Percentiles rank a stretch among this genome's conserved stretches.
phyloP scores from a whole-genome alignment of 1,140 invertebrate genomes.

The Spodoptera litura region DNA sequence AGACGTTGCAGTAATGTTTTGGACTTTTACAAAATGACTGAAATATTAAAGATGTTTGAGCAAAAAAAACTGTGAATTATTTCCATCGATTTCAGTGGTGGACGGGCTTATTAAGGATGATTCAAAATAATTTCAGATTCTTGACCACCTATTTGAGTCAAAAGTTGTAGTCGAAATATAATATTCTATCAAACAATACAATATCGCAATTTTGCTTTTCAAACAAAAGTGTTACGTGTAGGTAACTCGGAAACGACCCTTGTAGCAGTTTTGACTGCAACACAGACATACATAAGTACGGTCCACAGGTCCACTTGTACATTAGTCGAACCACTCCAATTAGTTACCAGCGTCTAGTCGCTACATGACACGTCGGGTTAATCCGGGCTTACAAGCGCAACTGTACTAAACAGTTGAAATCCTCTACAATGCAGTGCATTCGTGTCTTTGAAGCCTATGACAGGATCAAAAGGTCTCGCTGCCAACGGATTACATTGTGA shows the following conservation, averaged over 20 bases:
- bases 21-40: background rate
- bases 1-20: background rate
- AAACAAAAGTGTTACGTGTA: background rate
- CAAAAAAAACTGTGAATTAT: too few species aligned
- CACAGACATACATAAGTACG: conserved; percentile 41
- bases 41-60: too few species aligned
- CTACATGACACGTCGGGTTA: conserved; percentile 73
- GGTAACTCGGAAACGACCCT: background rate
- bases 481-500: conserved; percentile 61
- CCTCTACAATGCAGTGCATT: conserved; percentile 69
- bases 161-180: too few species aligned
- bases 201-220: too few species aligned
- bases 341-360: conserved; percentile 65
- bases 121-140: too few species aligned
- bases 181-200: too few species aligned
- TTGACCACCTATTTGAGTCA: too few species aligned
- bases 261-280: background rate
- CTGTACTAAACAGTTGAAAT: conserved; percentile 71
- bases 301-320: conserved; percentile 53
- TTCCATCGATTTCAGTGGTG: too few species aligned
- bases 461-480: conserved; percentile 77
- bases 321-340: conserved; percentile 62
- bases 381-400: conserved; percentile 74
- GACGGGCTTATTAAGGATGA: too few species aligned
- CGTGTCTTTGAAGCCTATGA: conserved; percentile 81